Evolutionary conservation across 2,113 vertebrate species (phyloP).

Genomic region (Dicerorhinus sumatrensis): DNA sequence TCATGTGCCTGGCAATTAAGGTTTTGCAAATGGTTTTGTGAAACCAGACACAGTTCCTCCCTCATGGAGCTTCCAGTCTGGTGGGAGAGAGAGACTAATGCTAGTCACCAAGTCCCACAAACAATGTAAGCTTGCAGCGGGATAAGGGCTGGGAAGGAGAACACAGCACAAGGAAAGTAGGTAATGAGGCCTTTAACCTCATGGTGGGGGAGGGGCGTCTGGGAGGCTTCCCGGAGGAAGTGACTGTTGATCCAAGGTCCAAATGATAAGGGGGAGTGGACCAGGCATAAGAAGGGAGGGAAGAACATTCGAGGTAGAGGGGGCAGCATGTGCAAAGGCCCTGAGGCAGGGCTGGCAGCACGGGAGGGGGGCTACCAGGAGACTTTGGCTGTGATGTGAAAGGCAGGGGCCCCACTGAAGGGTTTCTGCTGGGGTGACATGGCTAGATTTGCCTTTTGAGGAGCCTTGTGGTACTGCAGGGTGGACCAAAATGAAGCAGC

Average conservation of each 20-base stretch:
- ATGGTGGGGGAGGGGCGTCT: fast-evolving
- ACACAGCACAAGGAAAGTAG: fast-evolving
- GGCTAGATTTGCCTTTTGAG: not conserved
- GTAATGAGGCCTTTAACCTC: not conserved
- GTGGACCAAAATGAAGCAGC: not conserved
- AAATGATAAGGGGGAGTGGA: not conserved
- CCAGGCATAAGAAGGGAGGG: not conserved
- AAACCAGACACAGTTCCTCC: not conserved
- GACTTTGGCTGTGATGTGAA: fast-evolving
- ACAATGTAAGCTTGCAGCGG: not conserved
- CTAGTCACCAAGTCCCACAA: not conserved
- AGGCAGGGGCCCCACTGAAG: fast-evolving
- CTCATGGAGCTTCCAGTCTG: not conserved
- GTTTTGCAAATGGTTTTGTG: too few species aligned
- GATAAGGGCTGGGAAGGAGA: not conserved
- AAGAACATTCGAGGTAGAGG: fast-evolving
- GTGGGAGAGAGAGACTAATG: not conserved
- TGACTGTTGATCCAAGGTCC: not conserved
- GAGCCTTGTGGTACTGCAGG: not conserved
- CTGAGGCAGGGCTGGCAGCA: not conserved
- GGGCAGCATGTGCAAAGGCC: not conserved
- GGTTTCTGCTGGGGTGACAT: fast-evolving
- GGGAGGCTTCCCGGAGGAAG: not conserved
- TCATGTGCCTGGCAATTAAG: not conserved
- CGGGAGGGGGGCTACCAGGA: not conserved